phyloP scores from a whole-genome alignment of 2,113 vertebrate genomes.

The Ibidorhyncha struthersii region DNA sequence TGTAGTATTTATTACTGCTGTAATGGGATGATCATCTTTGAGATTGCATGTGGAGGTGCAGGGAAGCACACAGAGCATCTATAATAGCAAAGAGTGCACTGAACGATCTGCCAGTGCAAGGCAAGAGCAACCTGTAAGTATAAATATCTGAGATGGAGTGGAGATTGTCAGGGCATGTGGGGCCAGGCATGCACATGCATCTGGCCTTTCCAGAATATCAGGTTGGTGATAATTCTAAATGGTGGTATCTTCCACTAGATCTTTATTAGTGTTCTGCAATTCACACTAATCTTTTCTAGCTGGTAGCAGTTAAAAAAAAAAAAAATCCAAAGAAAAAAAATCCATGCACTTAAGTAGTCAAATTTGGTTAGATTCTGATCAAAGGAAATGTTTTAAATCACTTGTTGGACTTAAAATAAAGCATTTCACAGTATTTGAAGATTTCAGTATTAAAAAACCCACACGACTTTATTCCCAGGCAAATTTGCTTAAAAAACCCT shows the following conservation, averaged over 20 bases:
- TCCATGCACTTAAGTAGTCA: background rate
- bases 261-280: background rate
- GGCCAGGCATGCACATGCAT: background rate
- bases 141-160: background rate
- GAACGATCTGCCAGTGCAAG: background rate
- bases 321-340: background rate
- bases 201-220: background rate
- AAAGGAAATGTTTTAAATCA: background rate
- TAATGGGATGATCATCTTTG: background rate
- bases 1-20: background rate
- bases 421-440: background rate
- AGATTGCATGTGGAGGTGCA: fast-evolving
- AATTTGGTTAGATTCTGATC: background rate
- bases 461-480: background rate
- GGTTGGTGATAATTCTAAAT: background rate
- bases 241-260: background rate
- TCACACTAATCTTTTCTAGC: background rate
- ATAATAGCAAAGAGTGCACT: fast-evolving
- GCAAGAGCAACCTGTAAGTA: background rate
- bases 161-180: background rate
- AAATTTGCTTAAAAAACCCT: background rate
- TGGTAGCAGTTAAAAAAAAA: background rate
- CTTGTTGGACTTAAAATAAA: background rate
- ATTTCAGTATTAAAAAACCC: background rate
- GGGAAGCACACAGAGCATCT: background rate